These are phyloP conservation scores for Odocoileus hemionus DNA, from an alignment of 2,113 vertebrate genomes.

Conservation along the genomic window DNA sequence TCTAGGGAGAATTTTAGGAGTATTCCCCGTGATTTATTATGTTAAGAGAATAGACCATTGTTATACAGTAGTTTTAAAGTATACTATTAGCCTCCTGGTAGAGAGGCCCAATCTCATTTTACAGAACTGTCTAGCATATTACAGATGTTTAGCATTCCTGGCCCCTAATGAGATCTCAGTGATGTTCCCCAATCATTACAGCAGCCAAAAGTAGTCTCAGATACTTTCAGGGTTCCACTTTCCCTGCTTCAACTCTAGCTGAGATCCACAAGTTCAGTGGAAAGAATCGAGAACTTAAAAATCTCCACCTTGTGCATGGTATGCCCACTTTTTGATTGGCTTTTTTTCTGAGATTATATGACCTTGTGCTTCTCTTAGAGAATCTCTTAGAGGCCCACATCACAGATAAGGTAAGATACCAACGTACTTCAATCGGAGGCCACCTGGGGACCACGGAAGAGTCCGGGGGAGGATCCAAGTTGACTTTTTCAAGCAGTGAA, in stretches of 20 bases:
- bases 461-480: background rate
- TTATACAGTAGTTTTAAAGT: background rate
- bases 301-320: background rate
- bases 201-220: background rate
- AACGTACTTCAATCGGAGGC: background rate
- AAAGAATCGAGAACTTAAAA: background rate
- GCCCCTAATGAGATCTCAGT: background rate
- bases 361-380: background rate
- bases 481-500: background rate
- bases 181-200: background rate
- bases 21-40: background rate
- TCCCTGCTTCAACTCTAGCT: background rate
- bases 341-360: background rate
- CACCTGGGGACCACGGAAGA: background rate
- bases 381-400: background rate
- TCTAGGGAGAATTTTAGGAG: background rate
- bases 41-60: background rate
- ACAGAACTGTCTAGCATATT: background rate
- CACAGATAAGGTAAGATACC: background rate
- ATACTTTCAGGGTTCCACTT: background rate
- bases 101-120: background rate
- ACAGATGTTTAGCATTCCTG: background rate
- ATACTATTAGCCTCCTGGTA: background rate
- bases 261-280: background rate
- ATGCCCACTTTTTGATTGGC: background rate